A percentile compares a stretch with the other conserved stretches of the same genome.
Evolutionary conservation across 2,797 vertebrate genomes (phyloP).

Genomic region (Tenualosa thibaudeaui): DNA sequence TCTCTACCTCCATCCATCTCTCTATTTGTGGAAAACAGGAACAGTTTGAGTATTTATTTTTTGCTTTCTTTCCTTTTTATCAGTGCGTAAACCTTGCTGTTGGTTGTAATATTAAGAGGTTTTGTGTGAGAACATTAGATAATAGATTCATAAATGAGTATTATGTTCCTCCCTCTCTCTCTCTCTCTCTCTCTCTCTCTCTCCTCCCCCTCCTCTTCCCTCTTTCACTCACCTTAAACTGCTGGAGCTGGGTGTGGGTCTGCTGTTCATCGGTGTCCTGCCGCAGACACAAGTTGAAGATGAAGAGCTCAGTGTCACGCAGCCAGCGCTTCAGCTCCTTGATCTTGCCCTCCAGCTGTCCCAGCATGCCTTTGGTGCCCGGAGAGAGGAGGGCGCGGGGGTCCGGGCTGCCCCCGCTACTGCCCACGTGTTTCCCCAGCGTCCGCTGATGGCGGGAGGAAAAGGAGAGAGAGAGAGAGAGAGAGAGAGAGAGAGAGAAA

Average conservation of each 20-base stretch:
- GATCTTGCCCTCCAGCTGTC: slow-evolving; percentile 92
- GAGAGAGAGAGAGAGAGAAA: not conserved
- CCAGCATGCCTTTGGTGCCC: slow-evolving; percentile 86
- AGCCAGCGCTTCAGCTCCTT: slow-evolving; percentile 97
- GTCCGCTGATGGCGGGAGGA: slow-evolving; percentile 76
- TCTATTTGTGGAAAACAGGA: no score
- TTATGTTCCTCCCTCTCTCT: not conserved
- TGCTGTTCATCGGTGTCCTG: slow-evolving; percentile 78
- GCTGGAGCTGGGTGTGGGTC: slow-evolving; percentile 68
- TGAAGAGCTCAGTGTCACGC: slow-evolving; percentile 95
- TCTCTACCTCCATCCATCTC: not conserved
- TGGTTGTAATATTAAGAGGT: no score
- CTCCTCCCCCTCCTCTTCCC: not conserved
- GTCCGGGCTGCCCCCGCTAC: slow-evolving; percentile 65
- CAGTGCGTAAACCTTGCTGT: no score
- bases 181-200: not conserved
- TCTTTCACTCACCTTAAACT: slow-evolving; percentile 67
- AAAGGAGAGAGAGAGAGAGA: slow-evolving; percentile 45
- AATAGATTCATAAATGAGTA: no score
- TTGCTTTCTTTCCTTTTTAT: no score
- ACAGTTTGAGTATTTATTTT: no score
- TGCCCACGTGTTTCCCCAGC: slow-evolving; percentile 79
- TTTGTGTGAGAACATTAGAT: no score
- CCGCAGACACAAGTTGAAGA: slow-evolving; percentile 95
- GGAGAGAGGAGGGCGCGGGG: slow-evolving; percentile 85